Evolutionary conservation across 35 echinoderm and acorn worm species (phyloP), one percentile per base, ranked within the genome.

Genomic region (Heliocidaris erythrogramma): DNA sequence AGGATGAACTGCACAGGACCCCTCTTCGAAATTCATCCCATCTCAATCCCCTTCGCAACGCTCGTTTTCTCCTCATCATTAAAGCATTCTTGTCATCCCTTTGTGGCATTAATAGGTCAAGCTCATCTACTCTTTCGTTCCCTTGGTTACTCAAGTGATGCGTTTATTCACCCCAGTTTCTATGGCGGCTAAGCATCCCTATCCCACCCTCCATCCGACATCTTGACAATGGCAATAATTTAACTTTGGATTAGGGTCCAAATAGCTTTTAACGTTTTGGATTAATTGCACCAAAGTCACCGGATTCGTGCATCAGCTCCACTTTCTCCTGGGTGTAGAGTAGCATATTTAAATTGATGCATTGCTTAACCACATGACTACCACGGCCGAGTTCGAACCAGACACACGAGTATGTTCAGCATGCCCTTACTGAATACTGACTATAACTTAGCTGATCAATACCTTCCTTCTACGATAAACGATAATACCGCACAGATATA

Each of bases 1-100:
- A 7, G 65, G 14, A 17, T 2, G 65, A 78, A 78, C 65, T n/a
- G 11, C 52, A 11, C 10, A 14, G 52, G 14, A 13, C 52, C 9
- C 52, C 35, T 42, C 11, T 56, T 13, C 52, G 10, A 56, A 14
- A 56, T 56, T 56, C 4, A 78, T 78, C 65, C 27, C 65, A 27
- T 78, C 18, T 78, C 65, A 78, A 78, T 78, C 65, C 65, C 65
- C 65, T 27, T n/a, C 65, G 65, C 65, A 78, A 78, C 65, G 65
- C 65, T 78, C 65, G 27, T 21, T 78, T 78, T 78, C 65, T n/a
- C 27, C 65, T 78, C 65, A 78, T 78, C 65, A 78, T 78, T 78
- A n/a, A n/a, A 78, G 18, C 65, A 78, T 78, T 78, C 65, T 78
- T n/a, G 65, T n/a, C 65, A 78, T 78, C 65, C 65, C 52, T 78